Evolutionary conservation across 2,797 vertebrate species (phyloP), one percentile per base, ranked within the genome.

Genomic region (Phataginus tetradactyla): DNA sequence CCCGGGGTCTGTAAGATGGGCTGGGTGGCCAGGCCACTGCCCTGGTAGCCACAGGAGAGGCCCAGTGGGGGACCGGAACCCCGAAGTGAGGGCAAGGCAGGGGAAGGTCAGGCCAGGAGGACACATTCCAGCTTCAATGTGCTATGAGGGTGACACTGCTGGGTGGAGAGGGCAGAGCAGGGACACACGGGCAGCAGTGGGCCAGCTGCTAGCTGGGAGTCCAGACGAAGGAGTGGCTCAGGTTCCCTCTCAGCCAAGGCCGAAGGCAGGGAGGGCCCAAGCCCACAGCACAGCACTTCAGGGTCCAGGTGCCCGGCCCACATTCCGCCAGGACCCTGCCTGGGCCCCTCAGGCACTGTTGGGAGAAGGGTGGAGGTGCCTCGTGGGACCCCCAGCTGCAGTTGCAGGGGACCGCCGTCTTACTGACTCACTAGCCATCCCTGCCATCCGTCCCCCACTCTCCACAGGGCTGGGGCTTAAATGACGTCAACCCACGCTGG

Each of bases 51-150:
- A 4, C 1, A 25, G 69, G 63, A 74, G 49, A 49, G 61, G 5
- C 20, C 32, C 21, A 25, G 61, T 1, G 25, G 51, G 55, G 59
- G 53, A 12, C 68, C 57, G 27, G 37, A 45, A 39, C 45, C 4
- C 57, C 11, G 3, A 11, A 12, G n/a, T 74, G 78, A 32, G 15
- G 68, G n/a, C 0, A 11, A 74, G 17, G n/a, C 12, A 15, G 1
- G 6, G 17, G 25, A 49, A 2, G 15, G 18, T 12, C 63, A 14
- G 27, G 42, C 12, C 13, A 8, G 7, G 45, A 25, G 9, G 29
- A 14, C 2, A 0, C 3, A 1, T 7, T 12, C 2, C 20, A n/a
- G 57, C 83, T 57, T 34, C 17, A 25, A 23, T 0, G 4, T 0
- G 7, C 18, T 25, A 23, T 10, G 37, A 8, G 0, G 3, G 59